Conservation (phyloP, 2,113 vertebrate genomes). For the Typhlomys cinereus region DNA sequence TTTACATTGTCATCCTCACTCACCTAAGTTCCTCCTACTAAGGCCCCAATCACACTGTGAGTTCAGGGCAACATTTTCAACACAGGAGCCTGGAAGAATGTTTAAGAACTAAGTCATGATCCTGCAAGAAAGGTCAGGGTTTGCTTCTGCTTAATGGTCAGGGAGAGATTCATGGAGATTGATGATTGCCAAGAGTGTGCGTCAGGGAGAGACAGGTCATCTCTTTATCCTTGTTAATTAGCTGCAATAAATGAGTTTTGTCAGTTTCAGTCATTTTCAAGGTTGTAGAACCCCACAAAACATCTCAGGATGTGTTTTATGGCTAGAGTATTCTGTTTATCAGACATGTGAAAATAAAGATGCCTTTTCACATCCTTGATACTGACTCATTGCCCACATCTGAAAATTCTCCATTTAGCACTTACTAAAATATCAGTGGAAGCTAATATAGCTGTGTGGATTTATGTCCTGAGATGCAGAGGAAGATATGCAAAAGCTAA, state of each 20-base stretch:
- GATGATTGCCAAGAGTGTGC: not conserved
- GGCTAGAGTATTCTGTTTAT: not conserved
- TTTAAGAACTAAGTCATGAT: not conserved
- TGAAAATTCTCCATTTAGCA: slow-evolving; percentile 30
- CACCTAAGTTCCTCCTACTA: not conserved
- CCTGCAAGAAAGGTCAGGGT: not conserved
- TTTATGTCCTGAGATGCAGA: slow-evolving; percentile 7
- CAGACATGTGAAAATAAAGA: not conserved
- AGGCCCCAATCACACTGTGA: not conserved
- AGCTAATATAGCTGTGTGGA: not conserved
- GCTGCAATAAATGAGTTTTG: not conserved
- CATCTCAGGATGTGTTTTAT: not conserved
- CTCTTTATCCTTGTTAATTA: not conserved
- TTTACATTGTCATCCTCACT: not conserved
- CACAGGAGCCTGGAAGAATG: not conserved
- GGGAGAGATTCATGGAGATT: not conserved
- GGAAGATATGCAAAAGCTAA: slow-evolving; percentile 15
- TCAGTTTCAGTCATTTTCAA: not conserved
- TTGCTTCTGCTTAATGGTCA: not conserved
- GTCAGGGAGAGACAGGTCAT: not conserved
- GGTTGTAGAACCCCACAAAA: not conserved
- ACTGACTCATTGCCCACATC: slow-evolving; percentile 20
- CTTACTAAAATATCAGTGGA: slow-evolving; percentile 42
- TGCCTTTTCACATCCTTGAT: slow-evolving; percentile 9
- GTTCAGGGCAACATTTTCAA: not conserved